Conservation (phyloP, 2,888 invertebrate species). For the Dusona sp. region DNA sequence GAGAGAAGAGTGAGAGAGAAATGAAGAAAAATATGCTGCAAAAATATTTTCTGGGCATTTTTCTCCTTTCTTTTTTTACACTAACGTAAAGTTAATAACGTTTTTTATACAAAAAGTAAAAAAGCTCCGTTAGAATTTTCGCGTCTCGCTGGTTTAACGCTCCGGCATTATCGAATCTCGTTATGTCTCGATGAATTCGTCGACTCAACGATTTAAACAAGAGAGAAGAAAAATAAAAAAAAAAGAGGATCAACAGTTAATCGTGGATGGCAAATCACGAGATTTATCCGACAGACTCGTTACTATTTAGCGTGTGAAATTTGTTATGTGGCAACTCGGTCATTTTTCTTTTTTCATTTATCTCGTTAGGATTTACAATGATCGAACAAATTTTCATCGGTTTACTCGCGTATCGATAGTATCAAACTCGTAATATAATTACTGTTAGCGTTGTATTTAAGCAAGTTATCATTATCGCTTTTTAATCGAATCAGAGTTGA, state of each 20-base stretch:
- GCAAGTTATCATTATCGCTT: background rate
- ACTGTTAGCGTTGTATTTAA: background rate
- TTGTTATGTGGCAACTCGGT: background rate
- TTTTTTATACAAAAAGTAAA: constrained; percentile 64
- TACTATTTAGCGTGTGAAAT: background rate
- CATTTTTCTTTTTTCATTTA: background rate
- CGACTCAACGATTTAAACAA: background rate
- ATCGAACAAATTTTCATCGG: constrained; percentile 11
- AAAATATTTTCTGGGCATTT: constrained; percentile 77
- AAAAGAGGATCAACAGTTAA: background rate
- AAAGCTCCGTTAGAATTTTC: constrained; percentile 40
- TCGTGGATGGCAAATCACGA: constrained; percentile 18
- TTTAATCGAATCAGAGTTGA: background rate
- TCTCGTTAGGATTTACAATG: constrained; percentile 2
- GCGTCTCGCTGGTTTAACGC: constrained; percentile 15
- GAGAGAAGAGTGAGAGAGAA: constrained; percentile 17
- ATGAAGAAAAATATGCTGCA: constrained; percentile 70
- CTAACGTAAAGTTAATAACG: constrained; percentile 61
- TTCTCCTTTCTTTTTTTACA: constrained; percentile 71
- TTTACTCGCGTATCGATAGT: constrained; percentile 9
- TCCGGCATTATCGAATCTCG: constrained; percentile 20
- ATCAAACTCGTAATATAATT: constrained; percentile 11
- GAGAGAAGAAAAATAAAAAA: background rate
- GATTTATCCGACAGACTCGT: constrained; percentile 34
- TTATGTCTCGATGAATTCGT: background rate